Percentiles rank a stretch among this genome's conserved stretches.
These are phyloP conservation scores for Syrrhaptes paradoxus DNA, from an alignment of 2,113 vertebrate species.

Conservation along the genomic window DNA sequence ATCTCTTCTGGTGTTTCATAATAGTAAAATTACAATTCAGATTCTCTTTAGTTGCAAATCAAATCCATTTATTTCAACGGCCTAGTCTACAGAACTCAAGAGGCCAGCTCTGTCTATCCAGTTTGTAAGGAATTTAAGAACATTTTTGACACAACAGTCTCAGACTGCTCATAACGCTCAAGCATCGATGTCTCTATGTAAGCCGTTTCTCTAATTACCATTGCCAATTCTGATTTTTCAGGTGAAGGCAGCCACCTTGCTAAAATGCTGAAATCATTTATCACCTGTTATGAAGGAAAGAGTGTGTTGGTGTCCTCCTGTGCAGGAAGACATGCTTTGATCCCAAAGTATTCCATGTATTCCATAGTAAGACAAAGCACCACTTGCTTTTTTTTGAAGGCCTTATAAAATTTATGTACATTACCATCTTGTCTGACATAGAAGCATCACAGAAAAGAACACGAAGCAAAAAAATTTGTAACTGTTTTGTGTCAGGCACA, in stretches of 20 bases:
- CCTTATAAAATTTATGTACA: background rate
- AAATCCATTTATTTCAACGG: background rate
- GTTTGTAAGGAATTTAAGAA: background rate
- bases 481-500: constrained; percentile 5
- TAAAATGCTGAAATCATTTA: background rate
- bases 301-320: background rate
- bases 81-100: background rate
- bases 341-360: background rate
- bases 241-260: background rate
- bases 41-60: background rate
- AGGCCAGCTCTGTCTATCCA: background rate
- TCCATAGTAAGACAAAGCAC: background rate
- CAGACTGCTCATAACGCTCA: background rate
- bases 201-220: background rate
- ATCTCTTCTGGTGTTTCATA: background rate
- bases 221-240: constrained; percentile 47
- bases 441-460: background rate
- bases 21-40: background rate
- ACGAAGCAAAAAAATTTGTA: background rate
- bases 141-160: background rate
- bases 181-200: background rate
- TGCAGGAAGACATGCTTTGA: background rate
- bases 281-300: background rate
- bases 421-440: constrained; percentile 36
- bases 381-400: constrained; percentile 2